Evolutionary conservation across 2,888 invertebrate genomes (phyloP).

Genomic region (Stramonita haemastoma): DNA sequence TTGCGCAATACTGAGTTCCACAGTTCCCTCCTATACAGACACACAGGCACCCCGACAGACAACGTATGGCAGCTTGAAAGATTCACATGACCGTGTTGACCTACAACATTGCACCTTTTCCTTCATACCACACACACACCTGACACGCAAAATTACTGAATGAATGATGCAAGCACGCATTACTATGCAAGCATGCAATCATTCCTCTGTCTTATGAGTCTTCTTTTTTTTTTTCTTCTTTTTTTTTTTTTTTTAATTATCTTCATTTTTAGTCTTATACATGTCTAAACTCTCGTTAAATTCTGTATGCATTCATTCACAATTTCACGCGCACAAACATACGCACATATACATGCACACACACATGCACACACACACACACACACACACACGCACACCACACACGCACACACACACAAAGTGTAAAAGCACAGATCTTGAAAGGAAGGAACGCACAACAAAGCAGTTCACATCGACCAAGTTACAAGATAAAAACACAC

Average conservation of each 20-base stretch:
- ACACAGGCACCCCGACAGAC: background rate
- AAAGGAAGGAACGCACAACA: no score
- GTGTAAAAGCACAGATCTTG: no score
- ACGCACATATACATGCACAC: background rate
- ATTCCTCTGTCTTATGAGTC: no score
- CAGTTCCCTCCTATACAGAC: background rate
- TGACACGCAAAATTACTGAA: background rate
- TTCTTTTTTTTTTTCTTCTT: background rate
- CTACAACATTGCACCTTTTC: background rate
- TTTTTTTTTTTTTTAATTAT: background rate
- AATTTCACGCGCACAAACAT: background rate
- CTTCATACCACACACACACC: background rate
- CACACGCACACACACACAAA: background rate
- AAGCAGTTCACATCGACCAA: no score
- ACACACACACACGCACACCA: background rate
- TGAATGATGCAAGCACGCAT: background rate
- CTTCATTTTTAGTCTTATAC: background rate
- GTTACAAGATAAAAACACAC: no score
- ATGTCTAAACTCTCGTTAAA: background rate
- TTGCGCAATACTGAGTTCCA: no score
- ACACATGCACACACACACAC: background rate
- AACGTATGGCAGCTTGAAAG: slow-evolving; percentile 3
- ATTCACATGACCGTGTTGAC: background rate
- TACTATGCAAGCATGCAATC: no score
- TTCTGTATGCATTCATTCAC: background rate